phyloP scores from a whole-genome alignment of 1,140 invertebrate genomes.

The Polyergus mexicanus region DNA sequence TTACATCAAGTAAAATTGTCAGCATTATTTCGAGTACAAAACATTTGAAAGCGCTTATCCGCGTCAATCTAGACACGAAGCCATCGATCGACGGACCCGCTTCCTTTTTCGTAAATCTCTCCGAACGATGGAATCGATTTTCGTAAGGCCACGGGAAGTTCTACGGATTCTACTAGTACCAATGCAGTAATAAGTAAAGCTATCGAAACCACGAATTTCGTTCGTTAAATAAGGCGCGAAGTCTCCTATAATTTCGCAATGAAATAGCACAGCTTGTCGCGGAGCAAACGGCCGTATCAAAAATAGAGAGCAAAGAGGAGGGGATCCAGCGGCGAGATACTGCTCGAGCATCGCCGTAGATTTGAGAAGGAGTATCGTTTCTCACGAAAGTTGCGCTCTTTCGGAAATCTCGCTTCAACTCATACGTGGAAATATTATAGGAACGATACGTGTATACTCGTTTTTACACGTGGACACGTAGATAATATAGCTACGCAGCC shows the following conservation, averaged over 20 bases:
- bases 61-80: neutral
- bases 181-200: conserved; percentile 11
- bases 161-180: conserved; percentile 15
- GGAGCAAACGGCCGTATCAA: conserved; percentile 79
- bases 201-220: conserved; percentile 40
- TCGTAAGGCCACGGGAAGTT: conserved; percentile 5
- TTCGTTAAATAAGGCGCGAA: neutral
- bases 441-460: conserved; percentile 83
- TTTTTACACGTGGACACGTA: conserved; percentile 69
- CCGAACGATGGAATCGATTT: neutral
- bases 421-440: conserved; percentile 81
- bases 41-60: neutral
- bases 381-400: neutral
- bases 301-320: conserved; percentile 85
- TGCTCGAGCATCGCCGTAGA: conserved; percentile 8
- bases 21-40: conserved; percentile 47
- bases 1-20: conserved; percentile 45
- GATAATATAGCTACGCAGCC: conserved; percentile 19
- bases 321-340: conserved; percentile 42
- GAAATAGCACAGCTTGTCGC: neutral
- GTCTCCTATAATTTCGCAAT: neutral
- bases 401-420: conserved; percentile 5
- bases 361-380: conserved; percentile 71
- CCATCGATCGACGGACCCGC: neutral
- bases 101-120: neutral